A percentile compares a stretch with the other conserved stretches of the same genome.
These are phyloP conservation scores for Scyliorhinus canicula DNA, from an alignment of 2,797 vertebrate species.

Conservation along the genomic window DNA sequence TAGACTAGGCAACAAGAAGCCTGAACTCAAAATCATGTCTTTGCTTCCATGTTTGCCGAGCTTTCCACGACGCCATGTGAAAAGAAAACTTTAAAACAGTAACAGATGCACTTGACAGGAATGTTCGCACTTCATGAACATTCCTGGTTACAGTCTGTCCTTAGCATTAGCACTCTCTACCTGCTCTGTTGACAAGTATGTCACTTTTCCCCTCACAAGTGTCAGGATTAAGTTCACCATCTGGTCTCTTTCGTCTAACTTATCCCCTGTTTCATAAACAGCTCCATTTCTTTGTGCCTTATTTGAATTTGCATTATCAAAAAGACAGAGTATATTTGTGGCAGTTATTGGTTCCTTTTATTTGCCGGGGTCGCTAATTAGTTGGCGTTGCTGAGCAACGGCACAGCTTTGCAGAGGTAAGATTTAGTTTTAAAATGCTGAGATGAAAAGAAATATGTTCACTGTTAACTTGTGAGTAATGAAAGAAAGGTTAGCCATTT, in stretches of 20 bases:
- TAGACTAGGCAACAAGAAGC: not conserved
- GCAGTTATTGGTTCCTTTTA: not conserved
- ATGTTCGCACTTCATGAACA: not conserved
- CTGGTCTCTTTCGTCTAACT: not conserved
- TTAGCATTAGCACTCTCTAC: not conserved
- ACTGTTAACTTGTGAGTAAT: constrained; percentile 1
- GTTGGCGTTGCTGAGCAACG: not conserved
- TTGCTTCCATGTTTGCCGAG: not conserved
- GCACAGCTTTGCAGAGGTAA: not conserved
- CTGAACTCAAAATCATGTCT: not conserved
- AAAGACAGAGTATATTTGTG: not conserved
- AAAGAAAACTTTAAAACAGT: not conserved
- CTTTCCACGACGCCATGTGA: not conserved
- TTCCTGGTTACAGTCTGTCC: not conserved
- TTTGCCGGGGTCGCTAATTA: not conserved
- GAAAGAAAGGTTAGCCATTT: not conserved
- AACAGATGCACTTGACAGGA: constrained; percentile 16
- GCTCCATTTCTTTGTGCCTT: not conserved
- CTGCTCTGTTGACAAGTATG: not conserved
- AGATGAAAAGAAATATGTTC: not conserved
- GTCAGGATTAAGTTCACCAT: not conserved
- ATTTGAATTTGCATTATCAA: constrained; percentile 1
- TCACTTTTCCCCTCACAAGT: not conserved
- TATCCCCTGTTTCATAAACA: not conserved
- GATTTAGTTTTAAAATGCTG: not conserved